Evolutionary conservation across 2,113 vertebrate genomes (phyloP).

Genomic region (Gavia stellata): DNA sequence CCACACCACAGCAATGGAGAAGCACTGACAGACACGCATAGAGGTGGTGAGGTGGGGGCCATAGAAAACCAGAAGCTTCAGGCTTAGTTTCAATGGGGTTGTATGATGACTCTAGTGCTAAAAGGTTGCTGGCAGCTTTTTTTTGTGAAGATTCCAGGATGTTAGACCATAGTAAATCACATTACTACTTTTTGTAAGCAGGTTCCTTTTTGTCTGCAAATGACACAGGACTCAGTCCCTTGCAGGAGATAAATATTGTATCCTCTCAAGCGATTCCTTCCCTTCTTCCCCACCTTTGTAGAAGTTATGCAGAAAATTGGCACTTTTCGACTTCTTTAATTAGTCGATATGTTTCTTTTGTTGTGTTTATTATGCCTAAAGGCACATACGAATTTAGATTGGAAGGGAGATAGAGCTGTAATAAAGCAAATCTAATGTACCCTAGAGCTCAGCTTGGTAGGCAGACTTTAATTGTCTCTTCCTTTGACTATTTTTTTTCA

Average conservation of each 20-base stretch:
- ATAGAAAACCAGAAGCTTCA: neutral
- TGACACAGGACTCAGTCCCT: neutral
- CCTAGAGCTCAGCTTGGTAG: neutral
- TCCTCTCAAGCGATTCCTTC: neutral
- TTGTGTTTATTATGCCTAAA: neutral
- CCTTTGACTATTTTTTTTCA: neutral
- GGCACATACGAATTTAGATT: neutral
- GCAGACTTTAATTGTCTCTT: neutral
- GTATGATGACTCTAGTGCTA: neutral
- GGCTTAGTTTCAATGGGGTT: neutral
- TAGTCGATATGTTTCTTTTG: neutral
- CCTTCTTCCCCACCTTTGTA: neutral
- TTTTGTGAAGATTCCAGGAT: neutral
- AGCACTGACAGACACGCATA: neutral
- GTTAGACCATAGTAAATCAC: neutral
- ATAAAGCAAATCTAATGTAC: neutral
- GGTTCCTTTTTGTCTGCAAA: neutral
- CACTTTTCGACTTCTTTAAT: neutral
- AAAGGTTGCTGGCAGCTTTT: neutral
- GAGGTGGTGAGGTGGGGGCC: neutral
- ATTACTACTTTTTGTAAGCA: neutral
- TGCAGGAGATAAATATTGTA: neutral
- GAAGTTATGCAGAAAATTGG: neutral
- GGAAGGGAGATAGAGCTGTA: neutral
- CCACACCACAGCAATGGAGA: neutral